Conservation (phyloP, 1,140 invertebrate genomes). For the Neoseiulus cucumeris region DNA sequence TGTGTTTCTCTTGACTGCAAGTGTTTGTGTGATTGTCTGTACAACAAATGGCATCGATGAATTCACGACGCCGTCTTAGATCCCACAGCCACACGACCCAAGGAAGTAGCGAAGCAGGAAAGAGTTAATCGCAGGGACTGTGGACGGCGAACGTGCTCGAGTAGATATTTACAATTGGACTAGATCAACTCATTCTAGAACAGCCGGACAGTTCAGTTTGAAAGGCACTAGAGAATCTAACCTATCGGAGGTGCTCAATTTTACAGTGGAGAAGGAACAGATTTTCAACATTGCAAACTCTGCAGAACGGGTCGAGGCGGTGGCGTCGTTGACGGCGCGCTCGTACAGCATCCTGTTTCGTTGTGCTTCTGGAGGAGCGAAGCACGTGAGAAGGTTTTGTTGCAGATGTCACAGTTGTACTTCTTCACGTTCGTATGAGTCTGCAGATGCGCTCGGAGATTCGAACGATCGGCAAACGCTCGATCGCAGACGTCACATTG, state of each 20-base stretch:
- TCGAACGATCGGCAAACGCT: slow-evolving; percentile 88
- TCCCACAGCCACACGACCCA: too few relatives aligned
- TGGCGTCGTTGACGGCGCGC: not conserved
- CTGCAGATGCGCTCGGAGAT: slow-evolving; percentile 83
- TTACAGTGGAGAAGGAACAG: too few relatives aligned
- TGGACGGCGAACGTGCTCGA: not conserved
- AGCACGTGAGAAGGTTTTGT: slow-evolving; percentile 94
- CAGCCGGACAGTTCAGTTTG: not conserved
- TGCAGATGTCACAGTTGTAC: slow-evolving; percentile 75
- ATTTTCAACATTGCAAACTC: not conserved
- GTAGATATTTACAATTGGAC: slow-evolving; percentile 9
- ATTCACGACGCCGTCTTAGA: too few relatives aligned
- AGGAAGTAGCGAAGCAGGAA: too few relatives aligned
- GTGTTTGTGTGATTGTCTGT: too few relatives aligned
- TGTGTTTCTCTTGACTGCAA: too few relatives aligned
- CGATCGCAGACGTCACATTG: slow-evolving; percentile 79
- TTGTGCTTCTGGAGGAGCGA: slow-evolving; percentile 78
- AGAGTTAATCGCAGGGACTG: too few relatives aligned
- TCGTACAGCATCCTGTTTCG: slow-evolving; percentile 52
- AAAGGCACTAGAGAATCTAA: slow-evolving; percentile 1
- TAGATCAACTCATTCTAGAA: slow-evolving; percentile 10
- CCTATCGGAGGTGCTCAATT: not conserved
- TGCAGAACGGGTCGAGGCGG: not conserved
- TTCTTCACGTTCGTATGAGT: slow-evolving; percentile 95
- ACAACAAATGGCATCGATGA: too few relatives aligned